Base-by-base conservation (phyloP, 2,888 invertebrate species). In the Iselma pallidipennis region DNA sequence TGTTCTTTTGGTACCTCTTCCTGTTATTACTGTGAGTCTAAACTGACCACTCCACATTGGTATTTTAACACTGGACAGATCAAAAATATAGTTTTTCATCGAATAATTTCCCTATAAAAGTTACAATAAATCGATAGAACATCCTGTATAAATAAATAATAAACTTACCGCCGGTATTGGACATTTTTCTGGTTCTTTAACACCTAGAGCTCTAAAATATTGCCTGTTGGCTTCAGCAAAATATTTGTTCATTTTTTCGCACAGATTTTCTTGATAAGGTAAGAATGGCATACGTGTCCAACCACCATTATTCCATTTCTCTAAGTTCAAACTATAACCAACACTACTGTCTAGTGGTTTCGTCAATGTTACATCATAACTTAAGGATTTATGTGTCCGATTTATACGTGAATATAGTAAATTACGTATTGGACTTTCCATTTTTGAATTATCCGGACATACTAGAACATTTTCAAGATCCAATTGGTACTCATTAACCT, bases 141-240 rank as follows among this genome's bases (percentile, higher is more conserved):
- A n/a, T n/a, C n/a, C n/a, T n/a, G n/a, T n/a, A n/a, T n/a, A n/a
- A n/a, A n/a, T n/a, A n/a, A 29, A 29, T 29, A 29, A 29, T 2
- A 2, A n/a, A 25, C 16, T 31, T 54, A 66, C 69, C 10, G 65
- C 49, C 16, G 67, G 66, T 52, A 67, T 62, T 10, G 70, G 70
- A 52, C 70, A 70, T 14, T 61, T 51, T 12, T 65, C 64, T 1
- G 67, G 66, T 23, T 64, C 19, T 48, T 64, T 49, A 12, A 66
- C 62, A 14, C 66, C 66, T 7, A 29, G 0, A 9, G 1, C 1
- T 29, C 10, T 10, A n/a, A n/a, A n/a, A n/a, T n/a, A n/a, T n/a
- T n/a, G 9, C 29, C 9, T 10, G 12, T 29, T 10, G 10, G 2
- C 2, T 29, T 10, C 29, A 2, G 12, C 49, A 51, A 10, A 12